Evolutionary conservation across 2,113 vertebrate genomes (phyloP).

Genomic region (Motacilla tschutschensis): DNA sequence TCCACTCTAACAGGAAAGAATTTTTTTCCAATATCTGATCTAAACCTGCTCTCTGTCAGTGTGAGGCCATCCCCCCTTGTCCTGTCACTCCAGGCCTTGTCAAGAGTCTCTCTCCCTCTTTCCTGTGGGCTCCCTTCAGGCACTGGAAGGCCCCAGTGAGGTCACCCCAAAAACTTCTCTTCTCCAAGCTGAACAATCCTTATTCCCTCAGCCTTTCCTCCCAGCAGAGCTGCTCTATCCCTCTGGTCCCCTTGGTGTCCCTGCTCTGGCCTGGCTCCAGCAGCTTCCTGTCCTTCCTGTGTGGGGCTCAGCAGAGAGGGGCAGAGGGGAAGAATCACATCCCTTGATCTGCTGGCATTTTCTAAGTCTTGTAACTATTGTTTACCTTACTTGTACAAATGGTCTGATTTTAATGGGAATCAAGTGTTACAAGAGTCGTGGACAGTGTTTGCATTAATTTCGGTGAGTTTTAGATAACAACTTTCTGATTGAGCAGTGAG

Average conservation of each 20-base stretch:
- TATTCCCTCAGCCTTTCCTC: not conserved
- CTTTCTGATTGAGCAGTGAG: not conserved
- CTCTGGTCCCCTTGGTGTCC: not conserved
- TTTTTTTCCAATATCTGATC: fast-evolving
- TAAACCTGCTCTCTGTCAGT: not conserved
- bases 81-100: not conserved
- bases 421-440: not conserved
- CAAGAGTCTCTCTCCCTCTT: not conserved
- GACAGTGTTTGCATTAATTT: not conserved
- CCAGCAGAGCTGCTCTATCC: not conserved
- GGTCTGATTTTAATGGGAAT: not conserved
- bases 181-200: not conserved
- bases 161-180: not conserved
- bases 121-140: not conserved
- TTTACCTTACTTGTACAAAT: not conserved
- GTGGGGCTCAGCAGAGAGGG: fast-evolving
- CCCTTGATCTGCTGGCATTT: not conserved
- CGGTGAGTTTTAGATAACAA: not conserved
- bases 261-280: not conserved
- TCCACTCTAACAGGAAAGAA: fast-evolving
- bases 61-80: not conserved
- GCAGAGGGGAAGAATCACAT: not conserved
- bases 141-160: fast-evolving
- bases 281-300: not conserved
- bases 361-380: not conserved